Evolutionary conservation across 2,888 invertebrate genomes (phyloP).

Genomic region (Hoplodrina ambigua): DNA sequence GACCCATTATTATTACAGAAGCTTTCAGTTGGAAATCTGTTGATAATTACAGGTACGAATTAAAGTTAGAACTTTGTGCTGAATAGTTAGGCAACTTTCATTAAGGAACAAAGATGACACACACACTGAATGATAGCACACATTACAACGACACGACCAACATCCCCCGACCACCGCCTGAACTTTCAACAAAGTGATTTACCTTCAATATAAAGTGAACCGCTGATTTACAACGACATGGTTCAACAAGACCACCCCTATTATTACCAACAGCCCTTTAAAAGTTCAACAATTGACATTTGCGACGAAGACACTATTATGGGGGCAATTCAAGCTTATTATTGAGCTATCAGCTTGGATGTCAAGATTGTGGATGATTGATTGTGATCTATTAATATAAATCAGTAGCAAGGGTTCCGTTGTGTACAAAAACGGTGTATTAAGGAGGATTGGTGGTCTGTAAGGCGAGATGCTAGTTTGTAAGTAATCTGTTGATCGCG

Average conservation of each 20-base stretch:
- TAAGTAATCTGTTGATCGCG: conserved; percentile 70
- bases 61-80: not conserved
- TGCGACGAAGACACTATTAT: conserved; percentile 80
- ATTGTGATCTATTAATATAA: conserved; percentile 67
- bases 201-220: conserved; percentile 78
- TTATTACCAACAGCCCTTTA: conserved; percentile 78
- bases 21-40: conserved; percentile 24
- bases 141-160: conserved; percentile 37
- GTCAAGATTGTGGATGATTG: conserved; percentile 67
- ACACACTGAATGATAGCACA: conserved; percentile 14
- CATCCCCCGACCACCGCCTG: conserved; percentile 62
- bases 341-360: conserved; percentile 70
- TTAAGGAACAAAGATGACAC: conserved; percentile 17
- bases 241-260: conserved; percentile 79
- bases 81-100: not conserved
- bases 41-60: conserved; percentile 9
- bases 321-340: conserved; percentile 74
- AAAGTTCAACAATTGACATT: conserved; percentile 89
- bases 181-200: conserved; percentile 79
- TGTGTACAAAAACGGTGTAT: conserved; percentile 62
- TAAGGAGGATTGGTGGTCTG: conserved; percentile 55
- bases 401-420: conserved; percentile 57
- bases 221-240: conserved; percentile 83
- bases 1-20: conserved; percentile 23
- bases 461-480: conserved; percentile 70